Evolutionary conservation across 2,113 vertebrate genomes (phyloP).

Genomic region (Parus major): DNA sequence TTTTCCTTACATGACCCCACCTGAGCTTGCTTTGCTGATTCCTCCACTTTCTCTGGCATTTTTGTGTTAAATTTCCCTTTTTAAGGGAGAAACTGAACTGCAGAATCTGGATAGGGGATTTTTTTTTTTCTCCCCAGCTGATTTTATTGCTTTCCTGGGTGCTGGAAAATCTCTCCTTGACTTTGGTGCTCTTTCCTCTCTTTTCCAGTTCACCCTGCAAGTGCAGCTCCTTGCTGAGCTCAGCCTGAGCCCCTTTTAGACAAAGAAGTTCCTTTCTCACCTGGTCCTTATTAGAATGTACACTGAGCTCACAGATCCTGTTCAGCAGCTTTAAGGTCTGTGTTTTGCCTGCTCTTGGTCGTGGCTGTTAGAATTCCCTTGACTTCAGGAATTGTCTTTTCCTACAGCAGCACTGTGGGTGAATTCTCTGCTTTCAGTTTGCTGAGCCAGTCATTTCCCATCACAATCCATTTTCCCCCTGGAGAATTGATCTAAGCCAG

Average conservation of each 20-base stretch:
- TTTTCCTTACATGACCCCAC: background rate
- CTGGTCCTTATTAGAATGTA: background rate
- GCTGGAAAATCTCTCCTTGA: background rate
- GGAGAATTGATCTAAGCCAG: background rate
- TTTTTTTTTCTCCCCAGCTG: background rate
- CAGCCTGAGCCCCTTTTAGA: background rate
- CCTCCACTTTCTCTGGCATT: background rate
- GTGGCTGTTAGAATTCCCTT: background rate
- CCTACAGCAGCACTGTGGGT: background rate
- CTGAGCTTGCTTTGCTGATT: background rate
- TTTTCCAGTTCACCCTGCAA: background rate
- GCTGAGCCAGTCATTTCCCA: background rate
- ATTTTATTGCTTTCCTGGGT: background rate
- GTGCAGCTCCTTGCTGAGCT: background rate
- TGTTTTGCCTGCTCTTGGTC: background rate
- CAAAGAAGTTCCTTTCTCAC: background rate
- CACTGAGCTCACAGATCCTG: background rate
- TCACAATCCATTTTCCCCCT: background rate
- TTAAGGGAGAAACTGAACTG: background rate
- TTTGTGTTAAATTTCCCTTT: background rate
- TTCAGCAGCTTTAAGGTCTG: background rate
- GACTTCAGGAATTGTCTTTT: background rate
- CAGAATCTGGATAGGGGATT: background rate
- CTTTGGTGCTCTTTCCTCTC: background rate
- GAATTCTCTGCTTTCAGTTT: background rate